Evolutionary conservation across 1,140 invertebrate species (phyloP).

Genomic region (Drosophila teissieri): DNA sequence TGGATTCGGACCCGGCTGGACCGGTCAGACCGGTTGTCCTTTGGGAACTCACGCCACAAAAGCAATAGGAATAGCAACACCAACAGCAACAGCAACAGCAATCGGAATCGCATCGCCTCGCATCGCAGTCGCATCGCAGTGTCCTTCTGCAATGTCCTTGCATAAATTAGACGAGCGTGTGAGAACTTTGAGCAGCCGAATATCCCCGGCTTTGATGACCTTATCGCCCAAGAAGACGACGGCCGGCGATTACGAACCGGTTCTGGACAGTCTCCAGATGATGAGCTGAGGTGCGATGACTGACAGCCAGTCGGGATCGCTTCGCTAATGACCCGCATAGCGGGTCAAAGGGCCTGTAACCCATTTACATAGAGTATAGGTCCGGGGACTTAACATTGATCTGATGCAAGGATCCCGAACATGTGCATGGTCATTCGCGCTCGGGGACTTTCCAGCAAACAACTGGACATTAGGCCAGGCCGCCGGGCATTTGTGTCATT

Average conservation of each 20-base stretch:
- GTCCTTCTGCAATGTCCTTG: constrained; percentile 84
- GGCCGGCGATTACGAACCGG: constrained; percentile 57
- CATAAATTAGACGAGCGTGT: constrained; percentile 79
- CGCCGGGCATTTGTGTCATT: constrained; percentile 45
- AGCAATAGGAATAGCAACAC: constrained; percentile 1
- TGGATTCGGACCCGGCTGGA: constrained; percentile 60
- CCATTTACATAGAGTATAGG: constrained; percentile 56
- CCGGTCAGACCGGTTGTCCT: constrained; percentile 83
- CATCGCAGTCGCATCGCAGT: constrained; percentile 44
- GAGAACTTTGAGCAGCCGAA: constrained; percentile 54
- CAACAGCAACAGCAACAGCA: constrained; percentile 18
- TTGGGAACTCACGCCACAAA: constrained; percentile 63
- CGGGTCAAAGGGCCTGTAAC: background rate
- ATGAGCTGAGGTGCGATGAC: constrained; percentile 28
- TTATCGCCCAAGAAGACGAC: constrained; percentile 60
- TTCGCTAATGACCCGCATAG: constrained; percentile 62
- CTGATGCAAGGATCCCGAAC: constrained; percentile 25
- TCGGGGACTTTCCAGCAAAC: constrained; percentile 11
- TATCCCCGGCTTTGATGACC: constrained; percentile 58
- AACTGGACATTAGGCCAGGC: constrained; percentile 62
- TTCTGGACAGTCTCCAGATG: constrained; percentile 67
- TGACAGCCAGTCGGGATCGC: constrained; percentile 33
- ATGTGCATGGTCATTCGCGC: constrained; percentile 52
- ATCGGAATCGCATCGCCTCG: constrained; percentile 28
- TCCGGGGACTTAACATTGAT: constrained; percentile 44